Evolutionary conservation across 2,113 vertebrate genomes (phyloP).

Genomic region (Ophthalmolycus amberensis): DNA sequence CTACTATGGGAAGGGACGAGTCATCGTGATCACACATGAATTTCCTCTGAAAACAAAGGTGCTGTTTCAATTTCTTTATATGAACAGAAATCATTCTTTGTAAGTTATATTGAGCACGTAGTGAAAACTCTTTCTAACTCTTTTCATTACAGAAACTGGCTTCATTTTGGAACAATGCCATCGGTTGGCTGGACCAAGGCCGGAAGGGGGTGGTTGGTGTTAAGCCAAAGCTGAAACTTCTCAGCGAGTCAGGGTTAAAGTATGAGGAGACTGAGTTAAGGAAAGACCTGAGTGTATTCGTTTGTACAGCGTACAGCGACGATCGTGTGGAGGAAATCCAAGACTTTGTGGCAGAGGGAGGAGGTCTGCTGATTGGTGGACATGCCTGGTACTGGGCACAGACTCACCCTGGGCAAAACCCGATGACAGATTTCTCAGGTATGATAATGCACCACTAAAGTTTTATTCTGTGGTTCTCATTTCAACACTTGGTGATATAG

Average conservation of each 20-base stretch:
- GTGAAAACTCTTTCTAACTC: too few relatives aligned
- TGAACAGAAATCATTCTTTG: background rate
- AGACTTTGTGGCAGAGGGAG: slow-evolving; percentile 86
- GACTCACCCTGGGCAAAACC: slow-evolving; percentile 59
- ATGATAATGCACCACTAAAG: background rate
- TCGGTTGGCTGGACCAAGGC: slow-evolving; percentile 83
- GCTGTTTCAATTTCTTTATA: background rate
- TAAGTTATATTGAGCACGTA: too few relatives aligned
- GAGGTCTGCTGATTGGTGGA: slow-evolving; percentile 86
- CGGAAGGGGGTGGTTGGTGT: slow-evolving; percentile 68
- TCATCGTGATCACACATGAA: slow-evolving; percentile 79
- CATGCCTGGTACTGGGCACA: slow-evolving; percentile 87
- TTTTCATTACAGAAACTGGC: slow-evolving; percentile 46
- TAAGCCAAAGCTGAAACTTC: background rate
- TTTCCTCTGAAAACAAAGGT: slow-evolving; percentile 61
- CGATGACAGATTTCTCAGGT: slow-evolving; percentile 82
- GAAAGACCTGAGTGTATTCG: slow-evolving; percentile 55
- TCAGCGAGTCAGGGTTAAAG: slow-evolving; percentile 18
- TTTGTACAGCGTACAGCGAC: slow-evolving; percentile 51
- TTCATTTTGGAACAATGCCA: slow-evolving; percentile 76
- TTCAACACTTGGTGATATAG: too few relatives aligned
- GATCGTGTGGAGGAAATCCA: slow-evolving; percentile 69
- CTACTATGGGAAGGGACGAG: background rate
- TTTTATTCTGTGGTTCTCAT: too few relatives aligned
- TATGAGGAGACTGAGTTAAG: slow-evolving; percentile 34